Evolutionary conservation across 2,797 vertebrate genomes (phyloP).

Genomic region (Eulemur albifrons): DNA sequence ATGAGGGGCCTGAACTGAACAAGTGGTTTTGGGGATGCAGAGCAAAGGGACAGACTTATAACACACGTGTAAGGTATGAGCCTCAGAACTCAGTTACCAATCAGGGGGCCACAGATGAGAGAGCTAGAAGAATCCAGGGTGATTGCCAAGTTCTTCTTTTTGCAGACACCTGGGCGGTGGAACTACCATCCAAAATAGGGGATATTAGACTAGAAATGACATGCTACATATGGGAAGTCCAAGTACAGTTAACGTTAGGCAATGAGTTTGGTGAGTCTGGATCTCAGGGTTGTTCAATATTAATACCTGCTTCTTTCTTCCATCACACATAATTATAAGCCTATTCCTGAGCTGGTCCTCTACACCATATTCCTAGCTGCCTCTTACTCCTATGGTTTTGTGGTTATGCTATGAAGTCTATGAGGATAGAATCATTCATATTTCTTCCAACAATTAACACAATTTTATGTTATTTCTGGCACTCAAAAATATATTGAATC

Average conservation of each 20-base stretch:
- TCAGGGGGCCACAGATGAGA: not conserved
- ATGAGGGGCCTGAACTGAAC: not conserved
- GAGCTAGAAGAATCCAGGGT: not conserved
- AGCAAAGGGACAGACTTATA: not conserved
- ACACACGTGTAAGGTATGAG: not conserved
- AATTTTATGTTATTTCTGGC: not conserved
- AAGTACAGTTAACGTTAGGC: not conserved
- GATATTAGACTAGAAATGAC: not conserved
- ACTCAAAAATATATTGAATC: not conserved
- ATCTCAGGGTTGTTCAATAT: not conserved
- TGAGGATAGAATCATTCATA: conserved; percentile 16
- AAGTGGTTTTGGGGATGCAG: not conserved
- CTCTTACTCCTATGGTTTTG: not conserved
- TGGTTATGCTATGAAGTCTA: not conserved
- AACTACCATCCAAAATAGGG: not conserved
- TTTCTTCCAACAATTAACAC: conserved; percentile 21
- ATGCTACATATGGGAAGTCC: not conserved
- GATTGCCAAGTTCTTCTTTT: not conserved
- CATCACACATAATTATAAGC: not conserved
- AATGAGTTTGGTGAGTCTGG: not conserved
- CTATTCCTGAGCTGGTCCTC: not conserved
- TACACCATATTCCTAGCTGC: not conserved
- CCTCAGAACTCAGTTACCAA: not conserved
- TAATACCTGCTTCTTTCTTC: not conserved
- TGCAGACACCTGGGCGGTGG: not conserved